Base-by-base conservation (phyloP, 2,888 invertebrate genomes). In the Drosophila meridiana region DNA sequence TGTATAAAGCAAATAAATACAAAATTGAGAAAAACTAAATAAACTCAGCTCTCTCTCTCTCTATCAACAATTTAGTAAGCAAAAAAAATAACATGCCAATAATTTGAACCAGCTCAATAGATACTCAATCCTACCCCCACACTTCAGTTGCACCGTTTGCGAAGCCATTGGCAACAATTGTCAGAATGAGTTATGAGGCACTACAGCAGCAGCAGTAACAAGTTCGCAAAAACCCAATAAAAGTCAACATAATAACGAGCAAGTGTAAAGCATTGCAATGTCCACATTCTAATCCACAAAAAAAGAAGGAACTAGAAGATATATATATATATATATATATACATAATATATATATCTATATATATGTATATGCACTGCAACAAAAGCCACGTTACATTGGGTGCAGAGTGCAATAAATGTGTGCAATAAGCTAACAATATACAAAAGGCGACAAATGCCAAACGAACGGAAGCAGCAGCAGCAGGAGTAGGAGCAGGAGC, bases 401-500 rank as follows among this genome's bases (percentile, higher is more conserved):
- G 66, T 69, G 77, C 57, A 67, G 70, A 74, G 78, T 79, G 79
- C 73, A 76, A 78, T 78, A 78, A 78, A 78, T 79, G 80, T 80
- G 80, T 80, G 87, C 84, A 80, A 82, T 87, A 84, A 84, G 84
- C 87, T 69, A 84, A 83, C 83, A 85, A 85, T 75, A 85, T 78
- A 82, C 82, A 80, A 82, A 82, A 77, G 85, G 87, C 85, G 85
- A 87, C 83, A 85, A 85, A 85, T 87, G 87, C 85, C 87, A 85
- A 69, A 64, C 65, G 78, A 78, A 56, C n/a, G 32, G 45, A 62
- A 66, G 34, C 14, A 7, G 13, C 32, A 28, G 11, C 26, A 30
- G 43, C 6, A 28, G 62, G 43, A 26, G 20, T 20, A 32, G 42
- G 14, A 3, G 36, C 13, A n/a, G 59, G 6, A 32, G 61, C 6